Conservation (phyloP, 2,888 invertebrate species). For the Callyntrura sp. region DNA sequence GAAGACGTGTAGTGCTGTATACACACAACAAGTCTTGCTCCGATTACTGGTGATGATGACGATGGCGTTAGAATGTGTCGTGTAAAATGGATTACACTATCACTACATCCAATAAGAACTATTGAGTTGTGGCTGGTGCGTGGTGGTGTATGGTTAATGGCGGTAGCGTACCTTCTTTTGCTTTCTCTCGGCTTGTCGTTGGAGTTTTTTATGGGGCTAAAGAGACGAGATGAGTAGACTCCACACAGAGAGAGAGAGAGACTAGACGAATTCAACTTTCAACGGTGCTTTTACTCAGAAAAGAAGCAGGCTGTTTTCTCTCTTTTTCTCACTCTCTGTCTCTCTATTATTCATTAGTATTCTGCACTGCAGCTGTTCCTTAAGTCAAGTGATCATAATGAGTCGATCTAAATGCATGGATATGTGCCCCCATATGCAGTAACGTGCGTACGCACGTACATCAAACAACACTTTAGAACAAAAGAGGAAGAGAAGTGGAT, state of each 20-base stretch:
- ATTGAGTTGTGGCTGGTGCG: constrained; percentile 24
- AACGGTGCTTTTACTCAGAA: not conserved
- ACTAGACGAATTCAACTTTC: too few relatives aligned
- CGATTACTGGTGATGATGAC: not conserved
- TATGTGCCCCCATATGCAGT: constrained; percentile 72
- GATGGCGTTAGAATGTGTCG: not conserved
- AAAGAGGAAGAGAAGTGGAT: constrained; percentile 34
- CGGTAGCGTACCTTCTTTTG: not conserved
- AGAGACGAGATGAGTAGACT: too few relatives aligned
- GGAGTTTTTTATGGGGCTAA: too few relatives aligned
- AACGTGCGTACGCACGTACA: constrained; percentile 10
- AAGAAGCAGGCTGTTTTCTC: constrained; percentile 32
- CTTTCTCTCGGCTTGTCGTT: too few relatives aligned
- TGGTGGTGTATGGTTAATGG: not conserved
- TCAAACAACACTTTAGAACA: constrained; percentile 26
- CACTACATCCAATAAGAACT: not conserved
- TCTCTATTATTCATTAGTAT: constrained; percentile 68
- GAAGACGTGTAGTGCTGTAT: not conserved
- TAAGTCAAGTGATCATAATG: constrained; percentile 84
- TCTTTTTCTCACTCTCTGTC: too few relatives aligned
- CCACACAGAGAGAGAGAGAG: too few relatives aligned
- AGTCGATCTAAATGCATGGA: constrained; percentile 84
- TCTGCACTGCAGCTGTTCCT: constrained; percentile 76
- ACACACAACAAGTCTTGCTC: not conserved
- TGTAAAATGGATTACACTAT: constrained; percentile 38